These are phyloP conservation scores for Sisyra nigra DNA, from an alignment of 2,888 invertebrate species.

Conservation along the genomic window DNA sequence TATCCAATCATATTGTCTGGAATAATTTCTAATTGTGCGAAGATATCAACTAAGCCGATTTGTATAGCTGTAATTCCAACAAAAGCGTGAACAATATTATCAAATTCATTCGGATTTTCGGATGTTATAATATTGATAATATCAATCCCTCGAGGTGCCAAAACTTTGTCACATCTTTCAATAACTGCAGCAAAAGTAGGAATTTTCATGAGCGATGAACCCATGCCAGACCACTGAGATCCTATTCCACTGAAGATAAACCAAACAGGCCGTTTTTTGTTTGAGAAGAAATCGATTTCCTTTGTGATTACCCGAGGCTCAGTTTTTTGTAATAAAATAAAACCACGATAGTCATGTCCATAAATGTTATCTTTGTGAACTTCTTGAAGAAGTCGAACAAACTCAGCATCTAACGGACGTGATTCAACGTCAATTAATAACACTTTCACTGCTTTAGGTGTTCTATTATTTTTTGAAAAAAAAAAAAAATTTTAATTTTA, in stretches of 20 bases:
- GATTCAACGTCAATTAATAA: conserved; percentile 46
- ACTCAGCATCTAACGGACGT: conserved; percentile 43
- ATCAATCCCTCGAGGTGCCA: conserved; percentile 46
- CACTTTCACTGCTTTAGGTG: conserved; percentile 52
- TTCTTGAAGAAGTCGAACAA: conserved; percentile 39
- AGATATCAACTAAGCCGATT: conserved; percentile 25
- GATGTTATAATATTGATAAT: conserved; percentile 44
- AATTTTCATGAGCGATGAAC: conserved; percentile 43
- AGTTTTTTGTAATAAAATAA: conserved; percentile 27
- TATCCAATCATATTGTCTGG: conserved; percentile 33
- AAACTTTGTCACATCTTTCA: conserved; percentile 37
- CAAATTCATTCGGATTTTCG: conserved; percentile 42
- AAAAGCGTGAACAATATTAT: conserved; percentile 53
- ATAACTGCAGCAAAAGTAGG: conserved; percentile 50
- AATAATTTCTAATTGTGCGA: conserved; percentile 29
- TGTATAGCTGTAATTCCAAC: conserved; percentile 61
- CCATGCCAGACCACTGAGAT: conserved; percentile 57
- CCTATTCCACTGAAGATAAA: conserved; percentile 64
- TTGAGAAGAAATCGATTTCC: conserved; percentile 42
- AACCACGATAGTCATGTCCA: conserved; percentile 48
- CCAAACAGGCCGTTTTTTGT: conserved; percentile 45
- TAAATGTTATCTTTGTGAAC: conserved; percentile 27
- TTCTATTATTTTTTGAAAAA: conserved; percentile 26
- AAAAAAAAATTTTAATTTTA: background rate
- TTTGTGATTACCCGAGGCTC: conserved; percentile 23